Conservation (phyloP, 2,113 vertebrate genomes). For the cat (Felis catus) region DNA sequence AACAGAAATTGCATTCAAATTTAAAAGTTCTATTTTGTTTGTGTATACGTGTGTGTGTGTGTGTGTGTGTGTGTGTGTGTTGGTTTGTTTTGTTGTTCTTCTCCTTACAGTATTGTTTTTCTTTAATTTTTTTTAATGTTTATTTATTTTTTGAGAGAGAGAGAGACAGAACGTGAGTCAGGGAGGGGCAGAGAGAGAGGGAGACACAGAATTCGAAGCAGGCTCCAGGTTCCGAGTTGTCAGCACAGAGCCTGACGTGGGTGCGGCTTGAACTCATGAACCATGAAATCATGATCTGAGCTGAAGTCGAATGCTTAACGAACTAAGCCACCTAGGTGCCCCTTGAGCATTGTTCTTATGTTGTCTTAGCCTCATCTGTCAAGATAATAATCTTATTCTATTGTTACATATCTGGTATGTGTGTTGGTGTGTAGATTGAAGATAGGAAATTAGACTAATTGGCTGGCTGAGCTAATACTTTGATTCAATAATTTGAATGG, state of each 20-base stretch:
- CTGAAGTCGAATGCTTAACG: too few relatives aligned
- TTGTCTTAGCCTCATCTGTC: neutral
- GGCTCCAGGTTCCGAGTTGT: too few relatives aligned
- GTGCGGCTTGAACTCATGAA: too few relatives aligned
- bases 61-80: neutral
- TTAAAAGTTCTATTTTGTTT: neutral
- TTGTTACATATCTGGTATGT: neutral
- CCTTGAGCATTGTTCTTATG: neutral
- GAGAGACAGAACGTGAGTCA: too few relatives aligned
- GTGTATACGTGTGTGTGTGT: accelerated
- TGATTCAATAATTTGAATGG: neutral
- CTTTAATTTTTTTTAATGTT: too few relatives aligned
- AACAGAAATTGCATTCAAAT: neutral
- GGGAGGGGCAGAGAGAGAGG: too few relatives aligned
- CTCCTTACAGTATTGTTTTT: neutral
- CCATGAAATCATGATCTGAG: too few relatives aligned
- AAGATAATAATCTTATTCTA: neutral
- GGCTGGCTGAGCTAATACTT: neutral
- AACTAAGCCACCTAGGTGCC: too few relatives aligned
- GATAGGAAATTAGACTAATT: neutral
- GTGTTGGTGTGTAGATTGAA: neutral
- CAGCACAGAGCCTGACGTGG: too few relatives aligned
- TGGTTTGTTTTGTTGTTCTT: neutral
- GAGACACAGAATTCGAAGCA: too few relatives aligned
- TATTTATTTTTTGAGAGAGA: too few relatives aligned